Evolutionary conservation across 2,888 invertebrate genomes (phyloP).

Genomic region (Cyclophora punctaria): DNA sequence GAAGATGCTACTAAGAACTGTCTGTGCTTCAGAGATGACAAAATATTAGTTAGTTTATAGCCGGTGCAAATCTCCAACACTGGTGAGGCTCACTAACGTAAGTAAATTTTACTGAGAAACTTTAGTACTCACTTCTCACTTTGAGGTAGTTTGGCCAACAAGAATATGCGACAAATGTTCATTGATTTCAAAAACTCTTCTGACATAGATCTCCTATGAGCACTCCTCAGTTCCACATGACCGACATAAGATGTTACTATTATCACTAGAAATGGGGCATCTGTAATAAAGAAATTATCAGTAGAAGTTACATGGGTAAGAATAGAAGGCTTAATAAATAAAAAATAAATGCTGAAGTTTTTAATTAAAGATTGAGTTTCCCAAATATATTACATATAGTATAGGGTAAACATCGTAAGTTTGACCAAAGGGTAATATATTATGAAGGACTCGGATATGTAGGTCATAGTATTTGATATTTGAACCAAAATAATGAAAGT

Average conservation of each 20-base stretch:
- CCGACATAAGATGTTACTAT: slow-evolving; percentile 86
- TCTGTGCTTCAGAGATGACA: too few species aligned
- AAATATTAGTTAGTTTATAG: too few species aligned
- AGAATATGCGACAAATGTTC: slow-evolving; percentile 79
- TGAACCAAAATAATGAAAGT: neutral
- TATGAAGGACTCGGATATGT: neutral
- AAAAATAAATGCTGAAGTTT: too few species aligned
- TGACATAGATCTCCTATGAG: slow-evolving; percentile 80
- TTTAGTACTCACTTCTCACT: slow-evolving; percentile 49
- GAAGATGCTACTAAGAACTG: too few species aligned
- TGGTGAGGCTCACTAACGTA: too few species aligned
- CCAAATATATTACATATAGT: neutral
- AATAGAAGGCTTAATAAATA: too few species aligned
- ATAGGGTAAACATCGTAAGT: neutral
- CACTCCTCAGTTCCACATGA: slow-evolving; percentile 80
- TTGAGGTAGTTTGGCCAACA: slow-evolving; percentile 77
- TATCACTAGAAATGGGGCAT: slow-evolving; percentile 46
- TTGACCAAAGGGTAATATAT: neutral
- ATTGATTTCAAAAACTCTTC: slow-evolving; percentile 71
- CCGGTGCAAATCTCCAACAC: too few species aligned
- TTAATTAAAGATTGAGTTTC: too few species aligned
- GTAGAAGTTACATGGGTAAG: neutral
- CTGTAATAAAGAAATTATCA: slow-evolving; percentile 28
- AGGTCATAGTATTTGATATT: neutral
- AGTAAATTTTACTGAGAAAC: too few species aligned